A percentile compares a stretch with the other conserved stretches of the same genome.
These are phyloP conservation scores for Mimas tiliae DNA, from an alignment of 2,888 invertebrate species.

Conservation along the genomic window DNA sequence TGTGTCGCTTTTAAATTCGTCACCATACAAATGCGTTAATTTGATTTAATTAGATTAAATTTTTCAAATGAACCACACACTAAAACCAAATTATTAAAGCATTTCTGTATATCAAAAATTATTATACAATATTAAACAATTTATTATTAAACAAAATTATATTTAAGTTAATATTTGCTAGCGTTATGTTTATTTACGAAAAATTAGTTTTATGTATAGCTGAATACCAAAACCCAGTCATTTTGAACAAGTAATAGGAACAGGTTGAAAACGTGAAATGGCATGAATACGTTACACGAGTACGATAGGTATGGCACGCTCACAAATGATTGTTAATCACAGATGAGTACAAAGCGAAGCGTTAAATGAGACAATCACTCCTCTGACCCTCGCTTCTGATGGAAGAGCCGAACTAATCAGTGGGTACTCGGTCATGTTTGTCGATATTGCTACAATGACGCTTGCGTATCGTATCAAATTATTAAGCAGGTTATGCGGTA, in stretches of 20 bases:
- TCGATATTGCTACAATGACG: constrained; percentile 14
- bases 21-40: not conserved
- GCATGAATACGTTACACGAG: constrained; percentile 34
- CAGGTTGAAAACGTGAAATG: constrained; percentile 37
- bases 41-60: not conserved
- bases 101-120: not conserved
- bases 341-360: constrained; percentile 69
- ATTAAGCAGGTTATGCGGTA: constrained; percentile 23
- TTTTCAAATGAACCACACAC: constrained; percentile 2
- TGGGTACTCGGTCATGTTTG: not conserved
- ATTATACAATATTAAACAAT: not conserved
- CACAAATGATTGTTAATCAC: constrained; percentile 67
- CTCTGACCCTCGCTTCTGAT: constrained; percentile 45
- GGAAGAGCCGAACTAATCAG: constrained; percentile 29
- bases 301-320: constrained; percentile 72
- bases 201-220: constrained; percentile 6
- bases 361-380: constrained; percentile 57
- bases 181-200: not conserved
- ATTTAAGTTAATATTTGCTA: not conserved
- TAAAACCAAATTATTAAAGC: not conserved
- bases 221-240: constrained; percentile 6
- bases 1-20: not conserved
- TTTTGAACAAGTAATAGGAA: constrained; percentile 34
- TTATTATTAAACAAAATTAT: not conserved
- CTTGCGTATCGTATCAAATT: constrained; percentile 8